These are phyloP conservation scores for Glossosoma conforme DNA, from an alignment of 1,140 invertebrate species.

Conservation along the genomic window DNA sequence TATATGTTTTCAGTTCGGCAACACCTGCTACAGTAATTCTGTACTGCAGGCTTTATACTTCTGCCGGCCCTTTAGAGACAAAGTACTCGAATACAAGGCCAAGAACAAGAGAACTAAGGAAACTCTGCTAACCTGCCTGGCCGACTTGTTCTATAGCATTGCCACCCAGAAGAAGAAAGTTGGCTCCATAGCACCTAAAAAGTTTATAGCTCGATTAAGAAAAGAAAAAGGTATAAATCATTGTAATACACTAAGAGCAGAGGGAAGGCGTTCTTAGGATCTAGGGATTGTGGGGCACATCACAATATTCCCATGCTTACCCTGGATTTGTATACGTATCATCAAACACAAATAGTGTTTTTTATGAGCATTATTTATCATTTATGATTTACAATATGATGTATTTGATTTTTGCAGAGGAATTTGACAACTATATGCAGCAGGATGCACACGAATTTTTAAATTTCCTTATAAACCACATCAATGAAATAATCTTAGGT, in stretches of 20 bases:
- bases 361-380: conserved; percentile 1
- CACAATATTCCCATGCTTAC: too few species aligned
- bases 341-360: conserved; percentile 1
- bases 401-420: conserved; percentile 66
- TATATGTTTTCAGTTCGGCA: conserved; percentile 93
- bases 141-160: conserved; percentile 98
- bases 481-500: conserved; percentile 90
- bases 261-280: too few species aligned
- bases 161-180: conserved; percentile 99
- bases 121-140: conserved; percentile 93
- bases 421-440: conserved; percentile 99
- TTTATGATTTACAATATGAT: conserved; percentile 2
- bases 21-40: conserved; percentile 99
- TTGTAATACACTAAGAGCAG: not conserved
- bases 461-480: conserved; percentile 97
- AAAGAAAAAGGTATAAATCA: conserved; percentile 89
- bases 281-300: too few species aligned
- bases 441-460: conserved; percentile 99
- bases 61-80: conserved; percentile 97
- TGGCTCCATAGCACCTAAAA: conserved; percentile 98
- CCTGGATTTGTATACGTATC: too few species aligned
- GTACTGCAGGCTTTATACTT: conserved; percentile 99
- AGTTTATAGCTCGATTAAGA: conserved; percentile 95
- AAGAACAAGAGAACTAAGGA: conserved; percentile 98
- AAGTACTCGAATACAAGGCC: conserved; percentile 96